Evolutionary conservation across 1,140 invertebrate species (phyloP), one percentile per base, ranked within the genome.

Genomic region (Drosophila sproati): DNA sequence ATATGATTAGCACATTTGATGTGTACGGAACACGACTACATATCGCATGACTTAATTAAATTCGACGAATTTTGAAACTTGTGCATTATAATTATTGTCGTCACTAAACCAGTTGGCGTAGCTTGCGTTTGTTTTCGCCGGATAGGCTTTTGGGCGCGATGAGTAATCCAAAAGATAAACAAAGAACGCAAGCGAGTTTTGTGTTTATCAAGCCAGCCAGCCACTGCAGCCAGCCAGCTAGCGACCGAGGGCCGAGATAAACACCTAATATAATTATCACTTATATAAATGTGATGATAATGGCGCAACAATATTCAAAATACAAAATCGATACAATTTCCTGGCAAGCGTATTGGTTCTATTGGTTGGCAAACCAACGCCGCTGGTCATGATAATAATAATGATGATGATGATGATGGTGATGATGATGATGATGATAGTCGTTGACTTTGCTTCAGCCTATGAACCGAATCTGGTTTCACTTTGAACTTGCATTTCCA

Each of bases 251-350:
- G 78, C 57, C 51, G 55, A 87, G 85, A 88, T 88, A 88, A 61
- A 75, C 66, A 78, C 69, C 83, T 88, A 88, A 88, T 88, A 88
- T 88, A 88, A 88, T 88, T 88, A 88, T 88, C 83, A 78, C 83
- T 61, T 88, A 80, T 88, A 88, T 88, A 88, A 88, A 88, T 88
- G 73, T 62, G 83, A 77, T 88, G 83, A 88, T 88, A 88, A 88
- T 88, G 85, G 85, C 83, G 77, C 85, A 88, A 89, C 85, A 89
- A 80, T 88, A 83, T 88, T 89, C 83, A 88, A 85, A 83, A 88
- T 60, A 85, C 47, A 77, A 88, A 88, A 88, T 88, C 83, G 83
- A 88, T 87, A 86, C 20, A 82, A 70, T 66, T 47, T 29, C 29
- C 57, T 29, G 37, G 6, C 48, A 10, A 32, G n/a, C 12, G n/a